Evolutionary conservation across 1,140 invertebrate genomes (phyloP), one percentile per base, ranked within the genome.

Genomic region (Bombyx mandarina): DNA sequence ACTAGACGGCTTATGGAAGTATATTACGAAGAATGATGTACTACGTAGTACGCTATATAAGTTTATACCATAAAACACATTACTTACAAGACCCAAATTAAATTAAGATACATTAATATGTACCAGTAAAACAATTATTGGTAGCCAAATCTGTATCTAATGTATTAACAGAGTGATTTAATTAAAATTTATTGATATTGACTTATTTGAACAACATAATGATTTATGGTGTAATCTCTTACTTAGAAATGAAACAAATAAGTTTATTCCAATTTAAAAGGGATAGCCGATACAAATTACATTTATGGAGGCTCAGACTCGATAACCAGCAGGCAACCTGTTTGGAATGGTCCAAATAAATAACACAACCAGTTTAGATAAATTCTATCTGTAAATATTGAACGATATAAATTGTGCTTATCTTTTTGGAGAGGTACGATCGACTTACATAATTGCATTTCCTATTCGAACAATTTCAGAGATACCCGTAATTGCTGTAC

Each of bases 371-470:
- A 68, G 76, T 82, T 77, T 73, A 82, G 78, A 86, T 84, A 83
- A 86, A 79, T 75, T 71, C 60, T 74, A 78, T 86, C 78, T 73
- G 74, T 78, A 80, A 82, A 86, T 83, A 81, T 79, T 78, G 72
- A 63, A 68, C 69, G 69, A 69, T 74, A 76, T 75, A 75, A 71
- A 73, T 73, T 67, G 61, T 65, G 65, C 60, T 76, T 74, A 74
- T 73, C 69, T 57, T 67, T 66, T 48, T 65, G 70, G 65, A 58
- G 22, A 58, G 52, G 51, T 61, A 45, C 26, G 47, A 56, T 42
- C 26, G 8, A 35, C 26, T 3, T 52, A 12, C 43, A 43, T 57
- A 54, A 58, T 58, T 58, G 57, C 61, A 45, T 50, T 62, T 56
- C 47, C 35, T 18, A 50, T 61, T 52, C 47, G 52, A 54, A 42